These are phyloP conservation scores for Odontothrips loti DNA, from an alignment of 2,888 invertebrate species.

Conservation along the genomic window DNA sequence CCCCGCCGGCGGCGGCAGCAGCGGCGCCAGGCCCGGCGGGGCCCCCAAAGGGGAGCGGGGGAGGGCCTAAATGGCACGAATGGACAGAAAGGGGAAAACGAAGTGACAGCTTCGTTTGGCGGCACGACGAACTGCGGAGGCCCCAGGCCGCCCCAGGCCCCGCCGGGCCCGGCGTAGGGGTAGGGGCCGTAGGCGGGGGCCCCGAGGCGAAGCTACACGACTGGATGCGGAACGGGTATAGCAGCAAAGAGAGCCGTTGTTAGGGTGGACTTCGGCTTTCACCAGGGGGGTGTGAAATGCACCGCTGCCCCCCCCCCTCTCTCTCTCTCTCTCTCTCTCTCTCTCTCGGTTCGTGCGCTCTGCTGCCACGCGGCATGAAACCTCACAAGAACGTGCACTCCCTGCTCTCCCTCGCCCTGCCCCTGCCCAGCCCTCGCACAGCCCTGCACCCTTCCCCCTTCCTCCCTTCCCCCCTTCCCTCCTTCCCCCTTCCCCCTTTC, in stretches of 20 bases:
- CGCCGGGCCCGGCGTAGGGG: background rate
- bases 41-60: background rate
- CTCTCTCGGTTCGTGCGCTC: background rate
- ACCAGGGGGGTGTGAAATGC: background rate
- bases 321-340: background rate
- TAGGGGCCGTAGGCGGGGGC: no score
- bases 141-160: background rate
- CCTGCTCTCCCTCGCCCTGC: background rate
- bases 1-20: background rate
- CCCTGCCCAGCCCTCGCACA: background rate
- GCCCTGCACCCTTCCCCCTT: background rate
- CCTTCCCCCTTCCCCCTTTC: no score
- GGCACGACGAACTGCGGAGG: background rate
- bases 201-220: no score
- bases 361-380: background rate
- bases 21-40: background rate
- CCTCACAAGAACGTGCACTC: background rate
- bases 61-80: background rate
- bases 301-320: background rate
- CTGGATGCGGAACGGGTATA: no score
- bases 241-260: no score
- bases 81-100: background rate
- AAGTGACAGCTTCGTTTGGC: no score
- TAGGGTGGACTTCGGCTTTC: no score
- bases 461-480: background rate